Evolutionary conservation across 64 coral and sea anemone genomes (phyloP), one percentile per base, ranked within the genome.

Genomic region (Catalaphyllia jardinei): DNA sequence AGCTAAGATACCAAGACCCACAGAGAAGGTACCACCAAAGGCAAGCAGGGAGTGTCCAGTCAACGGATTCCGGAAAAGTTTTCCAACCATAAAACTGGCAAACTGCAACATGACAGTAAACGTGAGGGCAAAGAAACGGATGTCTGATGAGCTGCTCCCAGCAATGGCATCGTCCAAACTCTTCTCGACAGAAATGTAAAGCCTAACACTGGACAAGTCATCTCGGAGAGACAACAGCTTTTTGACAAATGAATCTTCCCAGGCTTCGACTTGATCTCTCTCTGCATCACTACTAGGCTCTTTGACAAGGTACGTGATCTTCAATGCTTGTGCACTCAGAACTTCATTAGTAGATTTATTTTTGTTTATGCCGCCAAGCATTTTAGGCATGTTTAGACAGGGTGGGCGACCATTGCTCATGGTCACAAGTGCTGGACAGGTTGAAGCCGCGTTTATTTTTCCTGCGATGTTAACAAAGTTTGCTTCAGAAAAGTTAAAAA

Each of bases 21-120:
- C 95, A 73, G 75, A 82, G 7, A 93, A 60, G 28, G 90, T 83
- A 27, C 95, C 95, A 69, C 82, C 88, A 20, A 83, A 69, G 27
- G 63, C 88, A 50, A 93, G 60, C 67, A 93, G 38, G 0, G 88
- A 90, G 74, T 97, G 95, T 0, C 95, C 91, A 0, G 91, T 93
- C 83, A 93, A 29, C 27, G 91, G 91, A 30, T 93, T 93, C 15
- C 77, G 24, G 61, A 62, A 93, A 28, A 90, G 42, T 42, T 97
- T 93, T 16, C 95, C 95, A 22, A 91, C 51, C 83, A 97, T 93
- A 29, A 93, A 0, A 87, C 74, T 88, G 11, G 95, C 95, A 86
- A 97, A 97, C 46, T 71, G 80, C 13, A 97, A 93, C 95, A 97
- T 97, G 35, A 97, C 50, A 0, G 88, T 91, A 69, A 97, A 93